Evolutionary conservation across 2,113 vertebrate species (phyloP), one percentile per base, ranked within the genome.

Genomic region (Tautogolabrus adspersus): DNA sequence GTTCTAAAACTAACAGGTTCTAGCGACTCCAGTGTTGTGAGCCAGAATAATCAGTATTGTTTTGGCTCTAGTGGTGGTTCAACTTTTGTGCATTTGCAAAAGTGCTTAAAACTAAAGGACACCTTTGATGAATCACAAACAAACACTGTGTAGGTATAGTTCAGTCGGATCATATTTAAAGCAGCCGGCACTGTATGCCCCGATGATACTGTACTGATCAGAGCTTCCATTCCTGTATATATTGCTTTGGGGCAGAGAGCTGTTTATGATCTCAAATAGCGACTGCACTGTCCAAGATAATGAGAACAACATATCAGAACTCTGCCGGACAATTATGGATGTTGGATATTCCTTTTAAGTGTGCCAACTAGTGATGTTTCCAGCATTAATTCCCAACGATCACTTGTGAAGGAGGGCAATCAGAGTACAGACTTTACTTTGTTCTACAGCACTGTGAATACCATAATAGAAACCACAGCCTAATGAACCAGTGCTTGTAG

Each of bases 321-420:
- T 86, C 21, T 18, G 54, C 80, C 70, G 81, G 66, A 82, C 54
- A 66, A 73, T 83, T 82, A 18, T 5, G 67, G 69, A 81, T 83
- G 74, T 62, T 72, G 75, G 23, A 72, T 80, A 83, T 78, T 75
- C 44, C 57, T 71, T 83, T 75, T 79, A 47, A 77, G 66, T 79
- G 21, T 78, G 62, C 82, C 75, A 85, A 72, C 49, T 47, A 72
- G 68, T 51, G 67, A 87, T 79, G 49, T 72, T 82, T 84, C 67
- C 66, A 75, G 66, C 44, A 78, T 77, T 79, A 69, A 89, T 87
- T 90, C 79, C 73, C 69, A 89, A 65, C 21, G 26, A 90, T 87
- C 73, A 81, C 77, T 23, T 82, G 66, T 67, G 59, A 88, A 84
- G 56, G 72, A 85, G 77, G 62, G 77, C 82, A 85, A 72, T 72